These are phyloP conservation scores for Epicampocera succincta DNA, from an alignment of 2,888 invertebrate genomes.

Conservation along the genomic window DNA sequence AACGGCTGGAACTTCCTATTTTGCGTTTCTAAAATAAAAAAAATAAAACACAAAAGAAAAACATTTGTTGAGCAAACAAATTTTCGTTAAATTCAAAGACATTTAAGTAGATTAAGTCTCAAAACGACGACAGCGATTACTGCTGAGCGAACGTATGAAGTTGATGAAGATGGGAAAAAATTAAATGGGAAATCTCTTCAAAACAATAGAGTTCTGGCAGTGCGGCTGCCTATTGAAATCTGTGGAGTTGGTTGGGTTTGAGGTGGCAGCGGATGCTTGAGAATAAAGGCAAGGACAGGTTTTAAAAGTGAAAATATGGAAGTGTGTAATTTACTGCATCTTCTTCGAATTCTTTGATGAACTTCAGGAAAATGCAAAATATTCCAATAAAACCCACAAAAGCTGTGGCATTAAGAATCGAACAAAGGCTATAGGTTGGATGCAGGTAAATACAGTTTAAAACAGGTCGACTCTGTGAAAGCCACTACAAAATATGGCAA, in stretches of 20 bases:
- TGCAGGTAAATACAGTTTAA: neutral
- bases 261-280: conserved; percentile 10
- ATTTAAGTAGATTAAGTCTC: conserved; percentile 73
- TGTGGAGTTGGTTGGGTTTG: conserved; percentile 3
- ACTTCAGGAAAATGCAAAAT: conserved; percentile 58
- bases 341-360: conserved; percentile 10
- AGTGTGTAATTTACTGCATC: conserved; percentile 24
- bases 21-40: conserved; percentile 20
- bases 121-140: conserved; percentile 49
- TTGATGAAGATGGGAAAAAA: conserved; percentile 11
- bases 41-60: too few relatives aligned
- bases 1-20: conserved; percentile 20
- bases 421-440: neutral
- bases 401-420: conserved; percentile 46
- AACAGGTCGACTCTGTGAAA: neutral
- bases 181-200: conserved; percentile 43
- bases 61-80: conserved; percentile 61
- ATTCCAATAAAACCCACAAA: conserved; percentile 63
- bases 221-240: conserved; percentile 22
- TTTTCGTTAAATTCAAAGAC: conserved; percentile 71
- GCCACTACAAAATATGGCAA: neutral
- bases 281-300: conserved; percentile 20
- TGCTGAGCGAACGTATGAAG: conserved; percentile 5
- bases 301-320: neutral
- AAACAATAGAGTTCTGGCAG: conserved; percentile 54